These are phyloP conservation scores for Falco punctatus DNA, from an alignment of 2,113 vertebrate species.

Conservation along the genomic window DNA sequence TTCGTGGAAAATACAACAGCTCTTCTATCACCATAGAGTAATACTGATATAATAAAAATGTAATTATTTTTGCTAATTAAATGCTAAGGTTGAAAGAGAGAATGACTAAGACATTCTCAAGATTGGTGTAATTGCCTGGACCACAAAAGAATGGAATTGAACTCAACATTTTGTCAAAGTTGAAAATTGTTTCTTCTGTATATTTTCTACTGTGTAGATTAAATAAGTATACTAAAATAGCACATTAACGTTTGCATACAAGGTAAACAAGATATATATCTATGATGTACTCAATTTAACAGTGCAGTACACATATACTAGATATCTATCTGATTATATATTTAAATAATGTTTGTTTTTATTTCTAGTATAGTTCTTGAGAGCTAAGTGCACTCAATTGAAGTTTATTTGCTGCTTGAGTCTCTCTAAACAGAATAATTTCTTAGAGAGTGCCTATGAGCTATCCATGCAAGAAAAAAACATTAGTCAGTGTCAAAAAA, in stretches of 20 bases:
- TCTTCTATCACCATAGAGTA: not conserved
- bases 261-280: not conserved
- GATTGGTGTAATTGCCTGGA: not conserved
- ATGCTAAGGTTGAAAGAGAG: not conserved
- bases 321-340: conserved; percentile 21
- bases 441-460: conserved; percentile 27
- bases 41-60: not conserved
- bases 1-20: not conserved
- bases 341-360: conserved; percentile 34
- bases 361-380: conserved; percentile 3
- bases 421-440: conserved; percentile 38
- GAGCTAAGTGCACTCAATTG: conserved; percentile 35
- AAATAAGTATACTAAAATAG: not conserved
- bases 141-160: not conserved
- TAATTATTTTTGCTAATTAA: conserved; percentile 22
- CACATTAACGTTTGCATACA: not conserved
- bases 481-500: conserved; percentile 37
- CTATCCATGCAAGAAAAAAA: conserved; percentile 27
- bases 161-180: not conserved
- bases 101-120: not conserved
- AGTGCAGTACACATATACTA: not conserved
- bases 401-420: conserved; percentile 56
- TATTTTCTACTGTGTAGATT: not conserved
- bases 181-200: not conserved
- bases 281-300: not conserved